Evolutionary conservation across 2,888 invertebrate genomes (phyloP).

Genomic region (Meganola albula): DNA sequence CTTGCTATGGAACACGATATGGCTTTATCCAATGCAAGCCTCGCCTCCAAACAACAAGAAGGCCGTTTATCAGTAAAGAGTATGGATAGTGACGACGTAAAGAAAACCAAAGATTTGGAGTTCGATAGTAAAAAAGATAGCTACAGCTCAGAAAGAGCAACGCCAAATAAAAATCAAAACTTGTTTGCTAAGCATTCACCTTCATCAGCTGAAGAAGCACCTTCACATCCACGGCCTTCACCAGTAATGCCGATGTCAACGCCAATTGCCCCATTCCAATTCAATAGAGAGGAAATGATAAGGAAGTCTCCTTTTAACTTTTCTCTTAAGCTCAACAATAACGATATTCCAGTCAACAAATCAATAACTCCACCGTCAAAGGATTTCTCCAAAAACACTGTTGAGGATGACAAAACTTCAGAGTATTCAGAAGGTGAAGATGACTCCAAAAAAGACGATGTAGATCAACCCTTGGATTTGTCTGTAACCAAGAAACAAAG

Average conservation of each 20-base stretch:
- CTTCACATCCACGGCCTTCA: conserved; percentile 80
- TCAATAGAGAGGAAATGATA: conserved; percentile 52
- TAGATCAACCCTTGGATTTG: conserved; percentile 86
- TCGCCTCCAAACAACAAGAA: conserved; percentile 70
- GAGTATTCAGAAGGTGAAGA: conserved; percentile 60
- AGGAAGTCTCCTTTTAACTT: conserved; percentile 59
- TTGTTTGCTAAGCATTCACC: conserved; percentile 79
- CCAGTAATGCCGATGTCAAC: conserved; percentile 79
- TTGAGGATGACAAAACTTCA: conserved; percentile 49
- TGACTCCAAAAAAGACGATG: conserved; percentile 59
- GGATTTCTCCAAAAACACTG: conserved; percentile 54
- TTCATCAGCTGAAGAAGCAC: conserved; percentile 81
- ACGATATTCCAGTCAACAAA: conserved; percentile 43
- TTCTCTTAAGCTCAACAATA: conserved; percentile 52
- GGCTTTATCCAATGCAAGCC: conserved; percentile 71
- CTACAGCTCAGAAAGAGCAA: conserved; percentile 65
- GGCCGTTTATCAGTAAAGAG: conserved; percentile 65
- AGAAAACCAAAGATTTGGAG: conserved; percentile 54
- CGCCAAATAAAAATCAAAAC: conserved; percentile 73
- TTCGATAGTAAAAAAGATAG: conserved; percentile 48
- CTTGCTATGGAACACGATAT: conserved; percentile 72
- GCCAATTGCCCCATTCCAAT: conserved; percentile 52
- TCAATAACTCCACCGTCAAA: conserved; percentile 50
- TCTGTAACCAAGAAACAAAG: conserved; percentile 79
- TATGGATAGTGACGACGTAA: conserved; percentile 64